Percentiles rank a stretch among this genome's conserved stretches.
phyloP scores from a whole-genome alignment of 2,888 invertebrate genomes.

The Charanyca ferruginea region DNA sequence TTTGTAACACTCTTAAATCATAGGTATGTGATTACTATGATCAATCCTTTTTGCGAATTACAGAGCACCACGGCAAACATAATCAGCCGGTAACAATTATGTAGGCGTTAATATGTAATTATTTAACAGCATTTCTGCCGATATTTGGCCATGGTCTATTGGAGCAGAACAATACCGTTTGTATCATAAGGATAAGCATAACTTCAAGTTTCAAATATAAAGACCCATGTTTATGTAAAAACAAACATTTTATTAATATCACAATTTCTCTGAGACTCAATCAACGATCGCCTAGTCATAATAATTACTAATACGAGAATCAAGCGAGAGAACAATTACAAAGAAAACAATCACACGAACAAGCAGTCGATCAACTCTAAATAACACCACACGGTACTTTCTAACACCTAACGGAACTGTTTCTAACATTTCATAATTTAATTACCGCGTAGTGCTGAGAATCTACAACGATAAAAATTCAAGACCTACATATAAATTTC shows the following conservation, averaged over 20 bases:
- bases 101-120: constrained; percentile 61
- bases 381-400: constrained; percentile 66
- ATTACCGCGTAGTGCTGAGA: constrained; percentile 54
- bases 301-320: constrained; percentile 73
- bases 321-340: constrained; percentile 74
- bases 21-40: constrained; percentile 34
- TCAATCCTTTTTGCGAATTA: constrained; percentile 48
- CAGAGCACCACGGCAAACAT: constrained; percentile 45
- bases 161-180: constrained; percentile 44
- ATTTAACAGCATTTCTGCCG: constrained; percentile 27
- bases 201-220: constrained; percentile 34
- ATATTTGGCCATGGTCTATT: constrained; percentile 46
- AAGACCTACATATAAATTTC: constrained; percentile 67
- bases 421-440: constrained; percentile 65
- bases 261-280: constrained; percentile 88
- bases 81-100: constrained; percentile 67
- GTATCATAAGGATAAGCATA: constrained; percentile 6
- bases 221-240: constrained; percentile 63
- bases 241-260: constrained; percentile 90
- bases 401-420: constrained; percentile 65
- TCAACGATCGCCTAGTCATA: constrained; percentile 73
- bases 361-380: constrained; percentile 65
- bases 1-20: constrained; percentile 54
- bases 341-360: constrained; percentile 69
- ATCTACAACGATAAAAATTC: constrained; percentile 58